A percentile compares a stretch with the other conserved stretches of the same genome.
These are phyloP conservation scores for Drosophila ironensis DNA, from an alignment of 1,140 invertebrate genomes.

Conservation along the genomic window DNA sequence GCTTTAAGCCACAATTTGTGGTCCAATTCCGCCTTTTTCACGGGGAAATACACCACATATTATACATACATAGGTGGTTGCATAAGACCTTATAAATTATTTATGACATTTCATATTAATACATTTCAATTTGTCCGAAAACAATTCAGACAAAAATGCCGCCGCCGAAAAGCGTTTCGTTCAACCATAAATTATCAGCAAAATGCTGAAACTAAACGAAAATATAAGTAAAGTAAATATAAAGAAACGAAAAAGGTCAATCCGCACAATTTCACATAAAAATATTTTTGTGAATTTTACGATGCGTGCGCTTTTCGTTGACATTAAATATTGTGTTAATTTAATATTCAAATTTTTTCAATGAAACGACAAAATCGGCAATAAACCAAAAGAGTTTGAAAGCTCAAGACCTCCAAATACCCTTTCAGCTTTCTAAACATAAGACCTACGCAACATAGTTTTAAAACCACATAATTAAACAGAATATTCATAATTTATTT, in stretches of 20 bases:
- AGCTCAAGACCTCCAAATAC: neutral
- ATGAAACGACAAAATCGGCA: constrained; percentile 52
- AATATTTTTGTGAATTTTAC: constrained; percentile 66
- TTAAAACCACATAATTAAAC: too few species aligned
- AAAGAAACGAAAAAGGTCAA: constrained; percentile 20
- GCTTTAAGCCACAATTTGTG: constrained; percentile 9
- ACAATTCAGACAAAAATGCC: constrained; percentile 50
- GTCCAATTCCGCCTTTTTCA: constrained; percentile 9
- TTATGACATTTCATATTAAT: constrained; percentile 58
- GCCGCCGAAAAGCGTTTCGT: constrained; percentile 31
- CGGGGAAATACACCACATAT: too few species aligned
- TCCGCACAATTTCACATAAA: constrained; percentile 49
- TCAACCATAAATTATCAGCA: constrained; percentile 49
- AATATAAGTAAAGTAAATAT: constrained; percentile 24
- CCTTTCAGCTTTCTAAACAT: too few species aligned
- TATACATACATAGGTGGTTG: constrained; percentile 6
- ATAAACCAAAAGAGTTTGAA: constrained; percentile 24
- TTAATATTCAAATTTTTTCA: constrained; percentile 71
- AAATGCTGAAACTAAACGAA: constrained; percentile 43
- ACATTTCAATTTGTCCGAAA: constrained; percentile 76
- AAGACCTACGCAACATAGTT: too few species aligned
- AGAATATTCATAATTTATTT: too few species aligned
- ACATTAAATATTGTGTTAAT: constrained; percentile 79
- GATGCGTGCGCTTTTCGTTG: constrained; percentile 52
- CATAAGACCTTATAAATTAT: constrained; percentile 57